Conservation (phyloP, 2,113 vertebrate species). For the Leucosticte australis region DNA sequence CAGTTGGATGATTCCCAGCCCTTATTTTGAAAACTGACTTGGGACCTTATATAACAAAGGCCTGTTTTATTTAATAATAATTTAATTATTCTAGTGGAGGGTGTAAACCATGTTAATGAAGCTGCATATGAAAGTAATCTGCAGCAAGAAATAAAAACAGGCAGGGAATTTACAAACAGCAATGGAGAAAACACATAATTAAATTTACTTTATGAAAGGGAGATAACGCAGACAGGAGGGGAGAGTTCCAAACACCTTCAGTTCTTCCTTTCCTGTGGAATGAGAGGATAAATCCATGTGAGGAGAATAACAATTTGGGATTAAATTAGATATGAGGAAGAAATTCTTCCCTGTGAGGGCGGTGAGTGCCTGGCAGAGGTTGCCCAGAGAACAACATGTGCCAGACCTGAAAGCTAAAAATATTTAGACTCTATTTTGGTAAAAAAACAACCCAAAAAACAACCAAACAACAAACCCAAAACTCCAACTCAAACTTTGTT, state of each 20-base stretch:
- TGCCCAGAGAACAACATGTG: neutral
- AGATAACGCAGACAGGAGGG: neutral
- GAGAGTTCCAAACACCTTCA: neutral
- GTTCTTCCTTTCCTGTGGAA: neutral
- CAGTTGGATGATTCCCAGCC: constrained; percentile 21
- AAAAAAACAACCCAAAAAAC: accelerated
- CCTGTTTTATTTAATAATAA: constrained; percentile 38
- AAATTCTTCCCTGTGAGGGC: neutral
- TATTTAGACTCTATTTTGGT: neutral
- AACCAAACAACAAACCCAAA: neutral
- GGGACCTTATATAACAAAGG: constrained; percentile 29
- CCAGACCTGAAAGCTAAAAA: neutral
- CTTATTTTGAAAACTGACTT: constrained; percentile 38
- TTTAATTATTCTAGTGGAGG: constrained; percentile 25
- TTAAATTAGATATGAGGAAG: neutral
- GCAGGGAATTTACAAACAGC: neutral
- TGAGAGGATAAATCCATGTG: neutral
- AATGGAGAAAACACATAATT: neutral
- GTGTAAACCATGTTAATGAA: neutral
- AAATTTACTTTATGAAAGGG: neutral
- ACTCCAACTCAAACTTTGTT: neutral
- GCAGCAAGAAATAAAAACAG: neutral
- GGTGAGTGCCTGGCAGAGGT: neutral
- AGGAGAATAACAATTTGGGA: neutral
- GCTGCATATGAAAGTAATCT: constrained; percentile 2